Percentiles rank a stretch among this genome's conserved stretches.
These are phyloP conservation scores for Eulacestoma nigropectus DNA, from an alignment of 2,113 vertebrate genomes.

Conservation along the genomic window DNA sequence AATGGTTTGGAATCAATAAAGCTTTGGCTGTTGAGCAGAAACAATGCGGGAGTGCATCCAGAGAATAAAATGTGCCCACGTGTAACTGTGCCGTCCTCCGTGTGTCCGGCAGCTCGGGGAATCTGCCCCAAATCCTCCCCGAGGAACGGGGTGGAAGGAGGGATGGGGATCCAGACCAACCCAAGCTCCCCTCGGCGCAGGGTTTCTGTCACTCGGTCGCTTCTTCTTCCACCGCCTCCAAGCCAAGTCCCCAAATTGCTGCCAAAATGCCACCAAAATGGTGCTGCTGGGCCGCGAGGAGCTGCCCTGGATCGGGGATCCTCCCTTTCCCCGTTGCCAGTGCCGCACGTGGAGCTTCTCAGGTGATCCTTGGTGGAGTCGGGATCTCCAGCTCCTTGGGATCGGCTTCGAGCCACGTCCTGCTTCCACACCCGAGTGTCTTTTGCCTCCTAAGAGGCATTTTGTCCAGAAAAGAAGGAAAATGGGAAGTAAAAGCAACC, in stretches of 20 bases:
- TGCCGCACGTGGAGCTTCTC: rapidly evolving
- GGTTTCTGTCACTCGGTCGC: rapidly evolving
- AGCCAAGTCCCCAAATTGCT: neutral
- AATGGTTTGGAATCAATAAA: slow-evolving; percentile 63
- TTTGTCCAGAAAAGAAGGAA: neutral
- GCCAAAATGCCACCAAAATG: neutral
- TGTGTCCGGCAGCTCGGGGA: neutral
- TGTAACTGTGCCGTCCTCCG: slow-evolving; percentile 18
- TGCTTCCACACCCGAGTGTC: rapidly evolving
- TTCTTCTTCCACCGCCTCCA: neutral
- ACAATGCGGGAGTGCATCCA: slow-evolving; percentile 45
- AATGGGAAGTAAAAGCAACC: neutral
- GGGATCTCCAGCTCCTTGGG: neutral
- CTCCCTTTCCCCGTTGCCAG: rapidly evolving
- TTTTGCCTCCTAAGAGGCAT: neutral
- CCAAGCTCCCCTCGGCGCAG: rapidly evolving
- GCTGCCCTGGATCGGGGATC: neutral
- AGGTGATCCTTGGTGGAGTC: rapidly evolving
- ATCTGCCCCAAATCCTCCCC: neutral
- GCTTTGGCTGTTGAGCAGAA: slow-evolving; percentile 72
- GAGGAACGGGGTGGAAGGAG: neutral
- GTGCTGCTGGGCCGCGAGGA: neutral
- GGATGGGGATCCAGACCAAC: neutral
- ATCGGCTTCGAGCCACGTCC: rapidly evolving
- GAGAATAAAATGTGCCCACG: slow-evolving; percentile 73